Conservation (phyloP, 2,113 vertebrate genomes). For the Mustela lutreola region DNA sequence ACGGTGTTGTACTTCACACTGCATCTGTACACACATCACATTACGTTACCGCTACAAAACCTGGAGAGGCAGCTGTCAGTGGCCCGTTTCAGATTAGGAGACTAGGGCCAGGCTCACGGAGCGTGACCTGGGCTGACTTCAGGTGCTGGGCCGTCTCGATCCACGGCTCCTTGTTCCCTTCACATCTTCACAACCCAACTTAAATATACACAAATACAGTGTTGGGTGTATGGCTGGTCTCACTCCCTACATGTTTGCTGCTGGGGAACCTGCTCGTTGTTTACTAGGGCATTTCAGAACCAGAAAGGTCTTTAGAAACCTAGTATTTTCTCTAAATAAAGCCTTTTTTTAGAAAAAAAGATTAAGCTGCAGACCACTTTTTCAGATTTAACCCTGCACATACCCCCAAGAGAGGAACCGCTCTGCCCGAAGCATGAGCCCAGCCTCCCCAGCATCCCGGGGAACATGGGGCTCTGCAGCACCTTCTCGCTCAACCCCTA, state of each 20-base stretch:
- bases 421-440: neutral
- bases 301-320: constrained; percentile 28
- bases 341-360: neutral
- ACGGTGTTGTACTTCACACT: neutral
- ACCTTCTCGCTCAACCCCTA: neutral
- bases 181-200: neutral
- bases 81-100: neutral
- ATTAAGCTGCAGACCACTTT: neutral
- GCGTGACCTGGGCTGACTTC: neutral
- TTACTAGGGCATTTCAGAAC: neutral
- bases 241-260: neutral
- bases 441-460: neutral
- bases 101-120: neutral
- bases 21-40: neutral
- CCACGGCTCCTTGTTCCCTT: neutral
- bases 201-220: neutral
- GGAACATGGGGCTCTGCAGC: neutral
- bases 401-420: neutral
- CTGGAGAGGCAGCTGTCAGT: neutral
- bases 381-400: neutral
- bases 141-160: neutral
- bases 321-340: neutral
- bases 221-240: neutral
- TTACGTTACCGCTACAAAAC: neutral
- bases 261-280: neutral